Base-by-base conservation (phyloP, 2,113 vertebrate genomes). In the Arothron firmamentum region DNA sequence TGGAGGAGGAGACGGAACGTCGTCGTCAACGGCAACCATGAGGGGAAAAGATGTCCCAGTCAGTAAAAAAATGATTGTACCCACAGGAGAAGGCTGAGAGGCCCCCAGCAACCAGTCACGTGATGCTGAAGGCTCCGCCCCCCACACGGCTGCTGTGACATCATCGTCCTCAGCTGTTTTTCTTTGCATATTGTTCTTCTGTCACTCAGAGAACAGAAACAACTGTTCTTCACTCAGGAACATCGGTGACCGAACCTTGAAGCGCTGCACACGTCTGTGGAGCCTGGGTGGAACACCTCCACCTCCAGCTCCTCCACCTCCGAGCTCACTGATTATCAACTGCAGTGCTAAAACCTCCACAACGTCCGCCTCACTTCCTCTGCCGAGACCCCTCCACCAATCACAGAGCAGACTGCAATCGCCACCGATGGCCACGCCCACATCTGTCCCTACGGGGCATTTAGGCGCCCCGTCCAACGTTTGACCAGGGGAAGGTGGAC, bases 131-230 rank as follows among this genome's bases (percentile, higher is more conserved):
- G 28, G 34, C 34, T 38, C 34, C 34, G 34, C 34, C 34, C 34
- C 34, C 34, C 34, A 52, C 62, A 25, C 25, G 12, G 49, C 23
- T 1, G 15, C 34, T 49, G 15, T 28, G n/a, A 18, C 17, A 50
- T 68, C 64, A 12, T 42, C 67, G 16, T 7, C 18, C 38, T 16
- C 48, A 31, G 25, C 23, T 52, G 62, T 51, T 50, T 53, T 61
- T 78, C 81, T 83, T 77, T 90, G 88, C 88, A 89, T 90, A 89
- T 88, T 84, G 85, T 66, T 87, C n/a, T 71, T 21, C 21, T 56
- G 34, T 65, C 80, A 57, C 48, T 56, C 45, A 15, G 28, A n/a
- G 3, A 70, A 62, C 45, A 73, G 38, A 20, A 49, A 48, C 11
- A 52, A 60, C 25, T 25, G 25, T 28, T 28, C 25, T 28, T 28